phyloP scores from a whole-genome alignment of 2,888 invertebrate genomes.

The Drosophila engyochracea region DNA sequence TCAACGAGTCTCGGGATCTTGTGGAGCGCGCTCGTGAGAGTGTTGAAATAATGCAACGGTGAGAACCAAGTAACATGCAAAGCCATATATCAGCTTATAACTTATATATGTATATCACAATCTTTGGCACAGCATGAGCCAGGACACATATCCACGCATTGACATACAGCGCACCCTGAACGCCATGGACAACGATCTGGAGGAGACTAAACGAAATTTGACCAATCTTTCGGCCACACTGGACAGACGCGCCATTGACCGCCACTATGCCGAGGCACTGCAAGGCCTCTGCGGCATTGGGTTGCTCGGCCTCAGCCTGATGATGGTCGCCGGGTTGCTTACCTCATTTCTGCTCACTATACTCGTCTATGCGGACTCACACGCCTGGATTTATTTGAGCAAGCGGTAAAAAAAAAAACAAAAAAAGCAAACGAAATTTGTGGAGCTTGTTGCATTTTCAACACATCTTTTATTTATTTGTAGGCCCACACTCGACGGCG shows the following conservation, averaged over 20 bases:
- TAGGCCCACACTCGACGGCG: slow-evolving; percentile 83
- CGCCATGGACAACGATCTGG: slow-evolving; percentile 84
- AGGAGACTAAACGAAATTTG: slow-evolving; percentile 84
- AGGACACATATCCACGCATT: slow-evolving; percentile 84
- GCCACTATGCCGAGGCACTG: slow-evolving; percentile 92
- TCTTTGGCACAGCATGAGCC: slow-evolving; percentile 80
- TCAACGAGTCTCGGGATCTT: slow-evolving; percentile 85
- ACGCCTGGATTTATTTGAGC: slow-evolving; percentile 98
- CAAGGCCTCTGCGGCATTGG: slow-evolving; percentile 93
- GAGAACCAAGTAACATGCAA: slow-evolving; percentile 7
- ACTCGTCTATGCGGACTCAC: slow-evolving; percentile 96
- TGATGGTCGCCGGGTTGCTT: slow-evolving; percentile 94
- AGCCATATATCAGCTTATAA: not conserved
- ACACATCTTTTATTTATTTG: slow-evolving; percentile 12
- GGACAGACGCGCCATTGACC: slow-evolving; percentile 93
- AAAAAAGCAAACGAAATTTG: not conserved
- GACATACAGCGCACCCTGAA: slow-evolving; percentile 83
- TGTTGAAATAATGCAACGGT: slow-evolving; percentile 83
- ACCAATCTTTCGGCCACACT: slow-evolving; percentile 88
- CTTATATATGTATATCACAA: not conserved
- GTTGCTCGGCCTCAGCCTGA: slow-evolving; percentile 92
- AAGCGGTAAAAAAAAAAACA: slow-evolving; percentile 89
- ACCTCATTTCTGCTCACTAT: slow-evolving; percentile 96
- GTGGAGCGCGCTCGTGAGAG: slow-evolving; percentile 85
- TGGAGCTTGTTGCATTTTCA: not conserved